A percentile compares a stretch with the other conserved stretches of the same genome.
Evolutionary conservation across 2,888 invertebrate genomes (phyloP).

Genomic region (Aporophyla lueneburgensis): DNA sequence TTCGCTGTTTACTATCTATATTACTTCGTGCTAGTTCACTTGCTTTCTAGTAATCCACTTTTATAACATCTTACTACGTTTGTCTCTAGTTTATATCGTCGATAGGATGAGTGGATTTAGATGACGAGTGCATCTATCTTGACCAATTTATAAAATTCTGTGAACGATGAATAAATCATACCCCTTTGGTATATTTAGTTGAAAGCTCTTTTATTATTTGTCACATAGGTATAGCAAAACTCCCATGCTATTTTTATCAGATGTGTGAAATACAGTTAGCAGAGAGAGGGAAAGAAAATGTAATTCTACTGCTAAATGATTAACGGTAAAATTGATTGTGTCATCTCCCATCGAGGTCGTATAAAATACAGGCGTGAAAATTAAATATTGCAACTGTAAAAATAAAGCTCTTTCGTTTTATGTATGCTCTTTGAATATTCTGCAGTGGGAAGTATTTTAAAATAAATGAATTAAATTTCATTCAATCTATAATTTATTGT

Average conservation of each 20-base stretch:
- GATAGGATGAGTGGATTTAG: not conserved
- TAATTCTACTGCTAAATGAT: slow-evolving; percentile 28
- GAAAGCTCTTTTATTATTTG: not conserved
- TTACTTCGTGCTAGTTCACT: slow-evolving; percentile 49
- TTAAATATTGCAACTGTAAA: slow-evolving; percentile 37
- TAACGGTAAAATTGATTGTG: slow-evolving; percentile 47
- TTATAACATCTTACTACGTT: slow-evolving; percentile 1
- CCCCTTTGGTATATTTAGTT: not conserved
- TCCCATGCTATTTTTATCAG: not conserved
- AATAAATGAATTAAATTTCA: slow-evolving; percentile 1
- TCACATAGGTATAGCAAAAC: not conserved
- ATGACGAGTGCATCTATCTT: not conserved
- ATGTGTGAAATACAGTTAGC: slow-evolving; percentile 38
- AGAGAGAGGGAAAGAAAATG: slow-evolving; percentile 15
- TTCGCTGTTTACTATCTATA: slow-evolving; percentile 46
- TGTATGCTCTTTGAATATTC: slow-evolving; percentile 23
- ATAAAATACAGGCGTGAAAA: slow-evolving; percentile 35
- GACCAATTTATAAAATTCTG: not conserved
- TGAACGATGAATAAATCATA: not conserved
- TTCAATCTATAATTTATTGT: slow-evolving; percentile 29
- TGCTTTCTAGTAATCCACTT: slow-evolving; percentile 12
- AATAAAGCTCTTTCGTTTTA: slow-evolving; percentile 17
- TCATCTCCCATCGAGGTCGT: slow-evolving; percentile 37
- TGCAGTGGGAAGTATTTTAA: slow-evolving; percentile 8
- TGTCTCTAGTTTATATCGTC: not conserved